Evolutionary conservation across 2,113 vertebrate genomes (phyloP), one percentile per base, ranked within the genome.

Genomic region (Platichthys flesus): DNA sequence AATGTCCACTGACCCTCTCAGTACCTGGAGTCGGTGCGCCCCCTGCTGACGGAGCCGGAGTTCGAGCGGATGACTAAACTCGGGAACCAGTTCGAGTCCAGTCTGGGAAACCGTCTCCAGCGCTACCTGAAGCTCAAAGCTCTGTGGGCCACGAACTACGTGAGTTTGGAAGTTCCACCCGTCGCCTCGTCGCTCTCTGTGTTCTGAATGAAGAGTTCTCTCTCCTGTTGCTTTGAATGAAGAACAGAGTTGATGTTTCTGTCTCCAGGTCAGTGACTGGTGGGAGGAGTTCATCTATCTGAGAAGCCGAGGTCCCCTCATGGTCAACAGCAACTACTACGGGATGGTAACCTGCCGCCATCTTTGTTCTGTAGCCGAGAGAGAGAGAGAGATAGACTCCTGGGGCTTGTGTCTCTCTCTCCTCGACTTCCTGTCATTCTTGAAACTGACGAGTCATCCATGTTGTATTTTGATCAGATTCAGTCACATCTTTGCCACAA

Each of bases 251-350:
- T 7, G 5, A 51, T 51, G 47, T 51, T 51, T 18, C 5, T 51
- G 47, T 51, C 18, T 83, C 1, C 84, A 98, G 96, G 97, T 97
- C 75, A 97, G 95, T 2, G 97, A 98, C 91, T 98, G 96, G 97
- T 98, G 97, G 96, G 96, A 97, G 85, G 95, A 97, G 47, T 97
- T 95, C 15, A 93, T 98, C 74, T 97, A 97, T 83, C 85, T 98
- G 58, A 93, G 95, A 14, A 89, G 95, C 35, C 87, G 96, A 15
- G 86, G 85, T 9, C 94, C 96, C 0, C 92, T 97, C 70, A 96
- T 98, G 95, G 96, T 96, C 70, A 96, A 97, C 91, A 97, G 96
- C 86, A 97, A 96, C 90, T 97, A 96, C 85, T 97, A 97, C 20
- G 91, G 94, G 84, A 97, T 97, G 97, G 97, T 97, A 87, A 93